Percentiles rank a stretch among this genome's conserved stretches.
Evolutionary conservation across 2,113 vertebrate species (phyloP).

Genomic region (Takifugu flavidus): DNA sequence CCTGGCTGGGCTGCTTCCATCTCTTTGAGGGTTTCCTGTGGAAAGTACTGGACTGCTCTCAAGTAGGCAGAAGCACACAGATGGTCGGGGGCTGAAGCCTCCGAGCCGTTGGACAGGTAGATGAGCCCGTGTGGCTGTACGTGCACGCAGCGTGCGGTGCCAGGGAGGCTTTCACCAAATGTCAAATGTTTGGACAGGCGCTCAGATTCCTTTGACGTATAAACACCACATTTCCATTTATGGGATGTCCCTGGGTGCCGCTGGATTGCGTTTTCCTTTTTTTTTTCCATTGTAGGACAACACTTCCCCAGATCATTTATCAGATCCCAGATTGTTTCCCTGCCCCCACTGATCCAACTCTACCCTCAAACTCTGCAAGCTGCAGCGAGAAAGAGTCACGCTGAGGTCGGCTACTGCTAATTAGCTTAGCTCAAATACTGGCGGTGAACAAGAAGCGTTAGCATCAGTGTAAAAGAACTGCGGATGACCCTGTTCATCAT

Average conservation of each 20-base stretch:
- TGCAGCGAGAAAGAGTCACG: too few relatives aligned
- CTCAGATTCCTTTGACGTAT: constrained; percentile 32
- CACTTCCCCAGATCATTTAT: background rate
- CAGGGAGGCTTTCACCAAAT: constrained; percentile 28
- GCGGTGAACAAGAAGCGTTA: background rate
- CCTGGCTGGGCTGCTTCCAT: constrained; percentile 27
- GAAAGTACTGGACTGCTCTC: constrained; percentile 54
- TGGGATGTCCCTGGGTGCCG: background rate
- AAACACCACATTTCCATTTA: constrained; percentile 29
- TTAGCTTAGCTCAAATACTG: too few relatives aligned
- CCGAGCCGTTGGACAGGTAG: constrained; percentile 33
- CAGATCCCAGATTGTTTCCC: too few relatives aligned
- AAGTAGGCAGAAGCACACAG: constrained; percentile 52
- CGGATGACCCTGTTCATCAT: too few relatives aligned
- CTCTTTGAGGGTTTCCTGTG: constrained; percentile 57
- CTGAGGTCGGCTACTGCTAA: too few relatives aligned
- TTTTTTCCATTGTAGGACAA: background rate
- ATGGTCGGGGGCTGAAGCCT: constrained; percentile 15
- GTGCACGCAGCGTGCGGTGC: background rate
- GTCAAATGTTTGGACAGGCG: constrained; percentile 54
- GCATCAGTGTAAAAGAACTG: background rate
- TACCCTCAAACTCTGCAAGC: too few relatives aligned
- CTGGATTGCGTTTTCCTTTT: background rate
- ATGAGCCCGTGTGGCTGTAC: background rate
- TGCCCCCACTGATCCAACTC: too few relatives aligned